A percentile compares a stretch with the other conserved stretches of the same genome.
These are phyloP conservation scores for Ophioninae sp. DNA, from an alignment of 2,888 invertebrate genomes.

Conservation along the genomic window DNA sequence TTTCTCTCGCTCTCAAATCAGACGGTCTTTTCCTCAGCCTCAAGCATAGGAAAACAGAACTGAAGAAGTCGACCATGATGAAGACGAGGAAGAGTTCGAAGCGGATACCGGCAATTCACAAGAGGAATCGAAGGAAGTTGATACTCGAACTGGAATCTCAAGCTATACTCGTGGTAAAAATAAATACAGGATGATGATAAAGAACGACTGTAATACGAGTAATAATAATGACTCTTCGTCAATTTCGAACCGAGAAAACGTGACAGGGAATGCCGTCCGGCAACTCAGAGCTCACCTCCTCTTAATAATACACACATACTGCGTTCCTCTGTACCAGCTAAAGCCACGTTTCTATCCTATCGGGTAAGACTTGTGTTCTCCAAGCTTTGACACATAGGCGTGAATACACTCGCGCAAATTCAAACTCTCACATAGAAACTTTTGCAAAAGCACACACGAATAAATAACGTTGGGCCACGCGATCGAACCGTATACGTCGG, in stretches of 20 bases:
- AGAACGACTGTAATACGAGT: constrained; percentile 37
- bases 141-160: background rate
- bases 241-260: constrained; percentile 48
- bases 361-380: constrained; percentile 7
- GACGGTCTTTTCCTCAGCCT: background rate
- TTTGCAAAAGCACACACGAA: constrained; percentile 3
- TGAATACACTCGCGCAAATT: background rate
- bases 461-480: constrained; percentile 46
- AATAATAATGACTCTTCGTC: constrained; percentile 21
- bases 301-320: constrained; percentile 55
- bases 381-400: background rate
- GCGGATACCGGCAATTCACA: background rate
- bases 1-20: too few relatives aligned
- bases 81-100: constrained; percentile 1
- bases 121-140: background rate
- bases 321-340: constrained; percentile 16
- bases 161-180: background rate
- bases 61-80: background rate
- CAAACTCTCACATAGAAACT: too few relatives aligned
- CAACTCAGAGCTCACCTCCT: constrained; percentile 54
- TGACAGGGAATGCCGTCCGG: constrained; percentile 58
- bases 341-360: constrained; percentile 23
- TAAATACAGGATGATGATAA: constrained; percentile 21
- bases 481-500: constrained; percentile 54
- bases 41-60: background rate